phyloP scores from a whole-genome alignment of 37 sponge, comb jelly and placozoan genomes.

The Theonella swinhoei region DNA sequence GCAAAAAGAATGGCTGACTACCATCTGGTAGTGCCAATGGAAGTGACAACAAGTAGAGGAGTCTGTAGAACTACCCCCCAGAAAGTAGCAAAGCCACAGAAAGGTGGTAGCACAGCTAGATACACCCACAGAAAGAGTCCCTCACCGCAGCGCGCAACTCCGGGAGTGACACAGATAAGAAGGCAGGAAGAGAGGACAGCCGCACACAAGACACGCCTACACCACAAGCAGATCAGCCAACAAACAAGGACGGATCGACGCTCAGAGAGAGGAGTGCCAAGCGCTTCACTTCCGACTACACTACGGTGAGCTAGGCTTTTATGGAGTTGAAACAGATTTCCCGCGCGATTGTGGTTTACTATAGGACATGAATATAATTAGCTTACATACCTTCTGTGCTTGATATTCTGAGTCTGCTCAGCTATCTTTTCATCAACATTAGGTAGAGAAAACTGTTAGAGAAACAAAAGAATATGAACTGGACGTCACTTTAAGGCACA shows the following conservation, averaged over 20 bases:
- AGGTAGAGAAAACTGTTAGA: constrained; percentile 2
- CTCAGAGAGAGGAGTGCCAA: constrained; percentile 42
- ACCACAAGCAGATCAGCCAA: constrained; percentile 74
- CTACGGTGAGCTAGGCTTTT: not conserved
- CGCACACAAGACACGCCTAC: constrained; percentile 24
- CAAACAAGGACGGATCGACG: constrained; percentile 48
- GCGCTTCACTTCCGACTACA: constrained; percentile 43
- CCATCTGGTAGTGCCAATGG: constrained; percentile 66
- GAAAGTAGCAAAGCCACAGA: too few species aligned
- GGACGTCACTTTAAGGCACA: not conserved
- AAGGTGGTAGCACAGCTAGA: constrained; percentile 20
- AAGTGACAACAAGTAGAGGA: constrained; percentile 37
- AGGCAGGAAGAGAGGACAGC: constrained; percentile 6
- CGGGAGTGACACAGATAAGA: constrained; percentile 30
- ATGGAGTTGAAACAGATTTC: not conserved
- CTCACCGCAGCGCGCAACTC: constrained; percentile 60
- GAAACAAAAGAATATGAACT: not conserved
- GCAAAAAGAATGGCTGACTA: constrained; percentile 55
- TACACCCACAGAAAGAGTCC: constrained; percentile 38
- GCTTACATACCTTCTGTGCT: constrained; percentile 53
- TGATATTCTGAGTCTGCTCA: constrained; percentile 51
- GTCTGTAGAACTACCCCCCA: too few species aligned
- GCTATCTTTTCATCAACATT: constrained; percentile 1
- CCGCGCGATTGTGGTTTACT: not conserved
- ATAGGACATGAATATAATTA: constrained; percentile 22